Percentiles rank a stretch among this genome's conserved stretches.
Conservation (phyloP, 2,797 vertebrate genomes). For the Lithobates pipiens region DNA sequence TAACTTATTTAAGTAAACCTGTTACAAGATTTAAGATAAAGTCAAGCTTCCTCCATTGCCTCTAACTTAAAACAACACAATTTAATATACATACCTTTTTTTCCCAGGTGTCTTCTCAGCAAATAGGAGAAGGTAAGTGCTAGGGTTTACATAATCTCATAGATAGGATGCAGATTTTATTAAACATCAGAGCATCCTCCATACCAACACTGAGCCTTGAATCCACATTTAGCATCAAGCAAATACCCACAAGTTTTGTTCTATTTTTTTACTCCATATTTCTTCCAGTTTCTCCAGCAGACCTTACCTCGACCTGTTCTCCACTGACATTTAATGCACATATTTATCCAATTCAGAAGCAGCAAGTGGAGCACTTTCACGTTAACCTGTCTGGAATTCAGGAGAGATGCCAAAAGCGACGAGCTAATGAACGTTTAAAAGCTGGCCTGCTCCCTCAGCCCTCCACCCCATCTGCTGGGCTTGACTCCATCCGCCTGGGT, state of each 20-base stretch:
- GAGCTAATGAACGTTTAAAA: conserved; percentile 60
- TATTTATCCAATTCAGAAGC: conserved; percentile 57
- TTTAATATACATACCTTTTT: too few species aligned
- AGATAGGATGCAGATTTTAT: too few species aligned
- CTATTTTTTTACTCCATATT: conserved; percentile 22
- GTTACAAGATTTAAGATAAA: too few species aligned
- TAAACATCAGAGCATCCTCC: too few species aligned
- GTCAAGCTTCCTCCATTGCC: too few species aligned
- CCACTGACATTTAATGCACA: conserved; percentile 34
- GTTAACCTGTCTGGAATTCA: conserved; percentile 64
- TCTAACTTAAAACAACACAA: too few species aligned
- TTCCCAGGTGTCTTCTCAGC: too few species aligned
- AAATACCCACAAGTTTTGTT: neutral
- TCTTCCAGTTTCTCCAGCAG: conserved; percentile 4
- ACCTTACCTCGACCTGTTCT: conserved; percentile 8
- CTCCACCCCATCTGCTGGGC: conserved; percentile 49
- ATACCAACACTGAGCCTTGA: neutral
- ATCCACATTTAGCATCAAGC: neutral
- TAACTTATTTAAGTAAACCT: too few species aligned
- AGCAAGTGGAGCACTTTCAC: conserved; percentile 52
- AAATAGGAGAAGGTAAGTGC: too few species aligned
- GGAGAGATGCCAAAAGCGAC: conserved; percentile 68
- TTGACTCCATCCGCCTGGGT: conserved; percentile 49
- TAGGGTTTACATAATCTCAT: too few species aligned
- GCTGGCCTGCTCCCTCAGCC: conserved; percentile 34